A percentile compares a stretch with the other conserved stretches of the same genome.
These are phyloP conservation scores for Psophia crepitans DNA, from an alignment of 2,113 vertebrate genomes.

Conservation along the genomic window DNA sequence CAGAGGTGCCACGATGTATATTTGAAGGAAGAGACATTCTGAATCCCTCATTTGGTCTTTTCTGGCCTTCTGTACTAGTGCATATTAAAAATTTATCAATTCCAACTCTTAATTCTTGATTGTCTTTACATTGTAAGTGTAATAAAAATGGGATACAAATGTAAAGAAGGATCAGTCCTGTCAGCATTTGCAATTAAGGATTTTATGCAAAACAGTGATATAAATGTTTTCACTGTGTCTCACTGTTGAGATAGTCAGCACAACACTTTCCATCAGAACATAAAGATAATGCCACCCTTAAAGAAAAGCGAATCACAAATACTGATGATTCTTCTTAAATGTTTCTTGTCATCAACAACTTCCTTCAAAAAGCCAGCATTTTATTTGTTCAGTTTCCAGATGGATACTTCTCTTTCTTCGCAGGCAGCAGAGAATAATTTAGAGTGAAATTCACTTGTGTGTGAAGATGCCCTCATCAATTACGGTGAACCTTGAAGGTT, in stretches of 20 bases:
- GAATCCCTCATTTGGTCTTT: background rate
- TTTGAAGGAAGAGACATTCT: background rate
- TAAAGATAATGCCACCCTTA: background rate
- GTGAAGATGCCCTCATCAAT: background rate
- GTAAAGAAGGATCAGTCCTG: background rate
- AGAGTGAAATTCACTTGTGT: background rate
- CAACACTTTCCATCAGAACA: background rate
- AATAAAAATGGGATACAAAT: background rate
- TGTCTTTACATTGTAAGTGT: background rate
- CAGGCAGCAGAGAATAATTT: background rate
- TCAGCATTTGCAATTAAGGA: background rate
- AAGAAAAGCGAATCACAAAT: background rate
- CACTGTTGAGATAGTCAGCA: background rate
- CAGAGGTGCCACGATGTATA: background rate
- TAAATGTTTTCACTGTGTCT: background rate
- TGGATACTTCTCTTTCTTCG: background rate
- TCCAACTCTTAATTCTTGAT: background rate
- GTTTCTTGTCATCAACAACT: background rate
- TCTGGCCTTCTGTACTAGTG: background rate
- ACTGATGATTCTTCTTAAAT: background rate
- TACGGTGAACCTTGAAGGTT: background rate
- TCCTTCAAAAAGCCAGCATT: background rate
- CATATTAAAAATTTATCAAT: background rate
- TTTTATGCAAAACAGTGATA: background rate
- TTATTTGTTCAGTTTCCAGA: background rate